Evolutionary conservation across 2,888 invertebrate species (phyloP).

Genomic region (Tromatobia lineatoria): DNA sequence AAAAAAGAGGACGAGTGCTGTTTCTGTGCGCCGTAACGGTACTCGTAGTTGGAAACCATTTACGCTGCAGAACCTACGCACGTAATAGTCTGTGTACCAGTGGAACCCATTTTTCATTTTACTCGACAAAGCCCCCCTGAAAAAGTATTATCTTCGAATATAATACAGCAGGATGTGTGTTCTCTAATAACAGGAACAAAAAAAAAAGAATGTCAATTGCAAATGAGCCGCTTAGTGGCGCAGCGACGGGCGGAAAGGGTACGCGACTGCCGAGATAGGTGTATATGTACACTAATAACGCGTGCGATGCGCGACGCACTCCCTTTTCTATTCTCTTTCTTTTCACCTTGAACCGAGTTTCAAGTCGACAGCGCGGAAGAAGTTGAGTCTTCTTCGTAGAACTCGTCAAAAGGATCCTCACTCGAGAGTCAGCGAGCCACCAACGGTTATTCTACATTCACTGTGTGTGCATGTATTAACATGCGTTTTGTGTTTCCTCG

Average conservation of each 20-base stretch:
- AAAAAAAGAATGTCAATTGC: constrained; percentile 41
- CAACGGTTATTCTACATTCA: constrained; percentile 29
- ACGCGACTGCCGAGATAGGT: neutral
- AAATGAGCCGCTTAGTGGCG: constrained; percentile 33
- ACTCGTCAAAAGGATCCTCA: constrained; percentile 53
- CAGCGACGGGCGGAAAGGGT: neutral
- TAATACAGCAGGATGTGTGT: constrained; percentile 48
- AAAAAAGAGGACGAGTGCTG: neutral
- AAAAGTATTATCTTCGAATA: constrained; percentile 13
- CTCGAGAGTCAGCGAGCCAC: constrained; percentile 43
- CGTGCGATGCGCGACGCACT: constrained; percentile 37
- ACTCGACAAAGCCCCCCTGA: constrained; percentile 20
- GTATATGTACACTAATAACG: constrained; percentile 50
- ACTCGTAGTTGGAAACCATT: neutral
- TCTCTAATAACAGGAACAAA: constrained; percentile 18
- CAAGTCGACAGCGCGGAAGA: neutral
- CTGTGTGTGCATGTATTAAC: constrained; percentile 38
- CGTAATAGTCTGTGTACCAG: neutral
- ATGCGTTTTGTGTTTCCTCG: constrained; percentile 41
- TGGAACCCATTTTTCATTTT: constrained; percentile 16
- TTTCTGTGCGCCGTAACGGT: neutral
- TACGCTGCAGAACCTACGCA: neutral
- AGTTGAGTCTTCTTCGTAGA: constrained; percentile 45
- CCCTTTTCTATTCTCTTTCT: constrained; percentile 33
- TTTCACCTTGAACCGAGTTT: constrained; percentile 42